Conservation (phyloP, 2,888 invertebrate species). For the Lithophane leautieri region DNA sequence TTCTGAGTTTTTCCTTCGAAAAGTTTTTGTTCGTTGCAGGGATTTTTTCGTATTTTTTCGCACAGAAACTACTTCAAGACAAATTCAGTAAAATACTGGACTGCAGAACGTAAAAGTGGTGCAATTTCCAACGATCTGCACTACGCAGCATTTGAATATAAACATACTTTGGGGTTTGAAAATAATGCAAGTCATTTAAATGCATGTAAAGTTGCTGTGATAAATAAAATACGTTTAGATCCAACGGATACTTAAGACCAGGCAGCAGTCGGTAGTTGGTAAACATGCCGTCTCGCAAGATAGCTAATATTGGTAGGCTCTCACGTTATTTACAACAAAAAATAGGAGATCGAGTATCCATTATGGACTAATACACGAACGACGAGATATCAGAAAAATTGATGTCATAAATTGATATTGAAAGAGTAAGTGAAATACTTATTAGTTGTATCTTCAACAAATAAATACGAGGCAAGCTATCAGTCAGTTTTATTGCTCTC, state of each 20-base stretch:
- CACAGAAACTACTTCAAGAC: slow-evolving; percentile 31
- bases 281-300: not conserved
- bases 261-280: slow-evolving; percentile 9
- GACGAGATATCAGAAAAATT: slow-evolving; percentile 49
- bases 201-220: slow-evolving; percentile 9
- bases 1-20: slow-evolving; percentile 41
- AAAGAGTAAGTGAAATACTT: slow-evolving; percentile 54
- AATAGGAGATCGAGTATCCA: not conserved
- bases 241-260: not conserved
- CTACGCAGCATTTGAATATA: slow-evolving; percentile 2
- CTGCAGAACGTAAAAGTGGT: slow-evolving; percentile 12
- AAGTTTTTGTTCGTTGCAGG: slow-evolving; percentile 42
- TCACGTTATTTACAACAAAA: slow-evolving; percentile 13
- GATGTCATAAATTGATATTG: slow-evolving; percentile 64
- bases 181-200: slow-evolving; percentile 38
- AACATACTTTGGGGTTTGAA: not conserved
- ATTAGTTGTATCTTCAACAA: slow-evolving; percentile 47
- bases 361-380: slow-evolving; percentile 33
- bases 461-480: slow-evolving; percentile 58
- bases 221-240: slow-evolving; percentile 8
- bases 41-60: slow-evolving; percentile 29
- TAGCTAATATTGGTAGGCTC: not conserved
- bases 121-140: not conserved
- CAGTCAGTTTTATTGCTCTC: slow-evolving; percentile 60
- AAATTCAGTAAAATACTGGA: slow-evolving; percentile 26